Evolutionary conservation across 2,113 vertebrate genomes (phyloP).

Genomic region (Rhizomys pruinosus): DNA sequence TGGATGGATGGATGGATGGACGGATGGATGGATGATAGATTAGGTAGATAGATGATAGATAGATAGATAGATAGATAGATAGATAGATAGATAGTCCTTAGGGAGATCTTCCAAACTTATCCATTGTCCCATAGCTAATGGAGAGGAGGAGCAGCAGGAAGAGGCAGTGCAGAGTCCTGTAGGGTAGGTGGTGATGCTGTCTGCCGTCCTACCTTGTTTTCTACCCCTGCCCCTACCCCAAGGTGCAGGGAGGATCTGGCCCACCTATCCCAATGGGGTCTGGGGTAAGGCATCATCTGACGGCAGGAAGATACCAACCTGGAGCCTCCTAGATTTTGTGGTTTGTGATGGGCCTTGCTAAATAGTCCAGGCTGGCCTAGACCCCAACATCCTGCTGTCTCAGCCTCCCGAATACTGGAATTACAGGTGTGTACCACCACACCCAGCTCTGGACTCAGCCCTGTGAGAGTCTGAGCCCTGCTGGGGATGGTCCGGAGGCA

Average conservation of each 20-base stretch:
- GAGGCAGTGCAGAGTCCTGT: background rate
- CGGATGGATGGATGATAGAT: background rate
- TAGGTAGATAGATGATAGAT: background rate
- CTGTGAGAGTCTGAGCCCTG: background rate
- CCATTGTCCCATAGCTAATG: background rate
- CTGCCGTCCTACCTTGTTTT: background rate
- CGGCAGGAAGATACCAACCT: background rate
- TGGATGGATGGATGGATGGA: background rate
- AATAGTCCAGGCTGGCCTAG: background rate
- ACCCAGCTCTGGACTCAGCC: background rate
- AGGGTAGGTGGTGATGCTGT: rapidly evolving
- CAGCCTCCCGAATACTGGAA: background rate
- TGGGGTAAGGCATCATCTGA: background rate
- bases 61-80: background rate
- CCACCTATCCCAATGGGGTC: background rate
- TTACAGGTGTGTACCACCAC: background rate
- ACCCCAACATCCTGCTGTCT: background rate
- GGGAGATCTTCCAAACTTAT: rapidly evolving
- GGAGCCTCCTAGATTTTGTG: background rate
- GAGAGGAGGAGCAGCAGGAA: background rate
- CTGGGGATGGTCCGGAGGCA: background rate
- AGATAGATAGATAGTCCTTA: background rate
- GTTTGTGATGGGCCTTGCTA: background rate
- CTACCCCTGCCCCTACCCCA: background rate
- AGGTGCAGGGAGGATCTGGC: background rate